Conservation (phyloP, 1,140 invertebrate genomes). For the Aphidius gifuensis region DNA sequence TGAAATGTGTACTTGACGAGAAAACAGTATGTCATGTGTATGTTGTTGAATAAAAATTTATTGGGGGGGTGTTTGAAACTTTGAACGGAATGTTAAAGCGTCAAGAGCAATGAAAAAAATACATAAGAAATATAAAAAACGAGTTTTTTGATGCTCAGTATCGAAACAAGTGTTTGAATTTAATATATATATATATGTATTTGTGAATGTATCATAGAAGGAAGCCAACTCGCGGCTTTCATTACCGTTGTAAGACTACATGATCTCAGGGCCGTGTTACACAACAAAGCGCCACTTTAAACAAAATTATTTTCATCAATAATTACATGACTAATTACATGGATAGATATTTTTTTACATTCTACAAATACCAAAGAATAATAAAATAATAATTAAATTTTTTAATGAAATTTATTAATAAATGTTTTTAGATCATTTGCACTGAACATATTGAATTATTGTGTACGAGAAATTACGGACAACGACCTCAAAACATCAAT, state of each 20-base stretch:
- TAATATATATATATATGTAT: slow-evolving; percentile 5
- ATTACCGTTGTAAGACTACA: slow-evolving; percentile 47
- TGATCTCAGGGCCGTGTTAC: slow-evolving; percentile 41
- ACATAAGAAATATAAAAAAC: slow-evolving; percentile 24
- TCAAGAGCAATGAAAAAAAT: slow-evolving; percentile 25
- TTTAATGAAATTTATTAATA: too few relatives aligned
- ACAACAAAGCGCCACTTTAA: slow-evolving; percentile 33
- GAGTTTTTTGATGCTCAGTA: slow-evolving; percentile 36
- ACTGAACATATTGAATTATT: background rate
- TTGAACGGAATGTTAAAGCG: slow-evolving; percentile 37
- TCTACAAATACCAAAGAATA: slow-evolving; percentile 2
- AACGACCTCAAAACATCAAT: slow-evolving; percentile 12
- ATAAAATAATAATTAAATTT: background rate
- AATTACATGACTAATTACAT: background rate
- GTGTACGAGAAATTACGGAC: background rate
- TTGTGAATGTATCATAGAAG: slow-evolving; percentile 27
- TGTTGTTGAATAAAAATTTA: too few relatives aligned
- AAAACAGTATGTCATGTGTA: too few relatives aligned
- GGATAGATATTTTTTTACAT: background rate
- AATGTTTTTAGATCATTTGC: too few relatives aligned
- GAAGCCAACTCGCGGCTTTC: slow-evolving; percentile 42
- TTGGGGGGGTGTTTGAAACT: slow-evolving; percentile 21
- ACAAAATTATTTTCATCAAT: background rate
- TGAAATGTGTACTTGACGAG: too few relatives aligned
- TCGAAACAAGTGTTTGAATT: background rate